A percentile compares a stretch with the other conserved stretches of the same genome.
Evolutionary conservation across 2,888 invertebrate genomes (phyloP).

Genomic region (Clostera curtula): DNA sequence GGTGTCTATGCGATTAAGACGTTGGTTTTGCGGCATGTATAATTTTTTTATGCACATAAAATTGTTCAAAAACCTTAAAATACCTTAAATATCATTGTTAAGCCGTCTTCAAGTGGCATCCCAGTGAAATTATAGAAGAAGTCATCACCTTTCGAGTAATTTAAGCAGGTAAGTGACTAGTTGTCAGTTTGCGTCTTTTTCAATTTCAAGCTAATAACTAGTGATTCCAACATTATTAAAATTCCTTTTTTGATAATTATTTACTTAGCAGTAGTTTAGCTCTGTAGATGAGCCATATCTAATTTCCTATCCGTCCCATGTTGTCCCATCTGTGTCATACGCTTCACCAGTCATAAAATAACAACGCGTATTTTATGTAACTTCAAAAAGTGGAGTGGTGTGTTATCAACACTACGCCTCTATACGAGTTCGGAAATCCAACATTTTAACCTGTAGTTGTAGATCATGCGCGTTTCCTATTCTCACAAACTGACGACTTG

Average conservation of each 20-base stretch:
- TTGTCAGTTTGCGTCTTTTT: slow-evolving; percentile 72
- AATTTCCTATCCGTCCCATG: slow-evolving; percentile 29
- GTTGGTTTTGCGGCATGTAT: slow-evolving; percentile 65
- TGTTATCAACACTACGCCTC: slow-evolving; percentile 35
- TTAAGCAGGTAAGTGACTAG: slow-evolving; percentile 66
- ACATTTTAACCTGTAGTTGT: slow-evolving; percentile 57
- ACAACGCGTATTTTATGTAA: slow-evolving; percentile 23
- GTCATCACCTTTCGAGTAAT: slow-evolving; percentile 52
- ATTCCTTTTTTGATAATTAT: slow-evolving; percentile 36
- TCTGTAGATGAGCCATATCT: slow-evolving; percentile 29
- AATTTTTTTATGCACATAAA: slow-evolving; percentile 70
- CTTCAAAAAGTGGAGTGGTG: slow-evolving; percentile 27
- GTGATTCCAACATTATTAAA: slow-evolving; percentile 33
- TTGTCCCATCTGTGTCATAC: slow-evolving; percentile 38
- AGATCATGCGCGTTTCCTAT: slow-evolving; percentile 52
- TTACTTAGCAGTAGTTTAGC: slow-evolving; percentile 17
- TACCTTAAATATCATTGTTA: slow-evolving; percentile 58
- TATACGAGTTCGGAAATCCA: slow-evolving; percentile 39
- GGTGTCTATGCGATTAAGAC: slow-evolving; percentile 70
- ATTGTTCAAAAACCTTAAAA: slow-evolving; percentile 68
- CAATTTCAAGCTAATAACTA: slow-evolving; percentile 47
- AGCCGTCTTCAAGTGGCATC: slow-evolving; percentile 56
- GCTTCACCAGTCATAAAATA: slow-evolving; percentile 22
- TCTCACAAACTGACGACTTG: slow-evolving; percentile 46
- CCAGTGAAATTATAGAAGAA: slow-evolving; percentile 60